phyloP scores from a whole-genome alignment of 1,140 invertebrate genomes.

The Acromyrmex echinatior region DNA sequence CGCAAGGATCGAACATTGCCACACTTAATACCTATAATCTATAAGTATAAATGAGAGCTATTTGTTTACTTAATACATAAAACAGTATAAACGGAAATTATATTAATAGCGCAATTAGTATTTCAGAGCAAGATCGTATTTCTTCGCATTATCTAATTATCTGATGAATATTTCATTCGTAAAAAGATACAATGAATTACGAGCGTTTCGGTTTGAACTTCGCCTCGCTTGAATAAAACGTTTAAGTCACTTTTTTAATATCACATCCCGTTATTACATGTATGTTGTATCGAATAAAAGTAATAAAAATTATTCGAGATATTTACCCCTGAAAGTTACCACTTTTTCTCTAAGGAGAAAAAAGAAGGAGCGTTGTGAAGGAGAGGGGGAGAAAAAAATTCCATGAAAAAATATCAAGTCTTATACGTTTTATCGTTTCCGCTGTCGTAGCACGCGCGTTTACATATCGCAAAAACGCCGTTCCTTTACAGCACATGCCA shows the following conservation, averaged over 20 bases:
- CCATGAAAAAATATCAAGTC: slow-evolving; percentile 1
- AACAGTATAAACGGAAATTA: neutral
- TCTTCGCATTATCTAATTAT: neutral
- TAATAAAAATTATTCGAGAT: neutral
- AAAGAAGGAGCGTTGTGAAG: neutral
- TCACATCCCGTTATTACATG: neutral
- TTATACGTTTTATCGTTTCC: slow-evolving; percentile 10
- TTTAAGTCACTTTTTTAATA: neutral
- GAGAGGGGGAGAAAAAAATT: neutral
- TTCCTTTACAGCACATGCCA: slow-evolving; percentile 11
- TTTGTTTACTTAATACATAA: neutral
- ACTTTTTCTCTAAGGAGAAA: neutral
- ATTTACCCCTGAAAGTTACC: neutral
- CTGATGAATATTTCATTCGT: neutral
- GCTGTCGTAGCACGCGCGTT: neutral
- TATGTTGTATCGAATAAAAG: neutral
- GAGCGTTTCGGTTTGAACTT: neutral
- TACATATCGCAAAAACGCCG: slow-evolving; percentile 7
- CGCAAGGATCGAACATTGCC: neutral
- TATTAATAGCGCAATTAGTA: neutral
- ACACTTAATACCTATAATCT: neutral
- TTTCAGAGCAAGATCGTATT: neutral
- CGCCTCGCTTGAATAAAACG: neutral
- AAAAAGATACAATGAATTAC: neutral
- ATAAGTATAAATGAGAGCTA: neutral